phyloP scores from a whole-genome alignment of 2,888 invertebrate species.

The Pandemis cinnamomeana region DNA sequence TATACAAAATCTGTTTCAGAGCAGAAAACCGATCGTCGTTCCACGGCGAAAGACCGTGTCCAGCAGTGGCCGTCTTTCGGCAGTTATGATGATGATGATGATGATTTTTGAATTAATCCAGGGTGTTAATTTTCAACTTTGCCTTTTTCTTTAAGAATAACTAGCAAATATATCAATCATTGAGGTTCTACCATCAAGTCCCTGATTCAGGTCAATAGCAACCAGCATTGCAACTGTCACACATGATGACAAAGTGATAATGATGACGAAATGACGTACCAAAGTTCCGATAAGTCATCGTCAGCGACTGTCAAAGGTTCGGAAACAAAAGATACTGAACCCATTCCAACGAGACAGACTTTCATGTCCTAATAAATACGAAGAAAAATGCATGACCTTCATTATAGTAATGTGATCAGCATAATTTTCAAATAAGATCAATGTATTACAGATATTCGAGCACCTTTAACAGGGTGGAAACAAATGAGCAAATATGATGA shows the following conservation, averaged over 20 bases:
- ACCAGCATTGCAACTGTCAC: constrained; percentile 13
- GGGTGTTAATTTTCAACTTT: no score
- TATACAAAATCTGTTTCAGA: no score
- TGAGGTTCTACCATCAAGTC: not conserved
- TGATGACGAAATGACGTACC: constrained; percentile 4
- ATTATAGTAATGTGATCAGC: not conserved
- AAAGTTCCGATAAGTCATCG: constrained; percentile 30
- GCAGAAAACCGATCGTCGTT: no score
- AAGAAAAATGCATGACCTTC: not conserved
- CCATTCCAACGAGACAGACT: constrained; percentile 11
- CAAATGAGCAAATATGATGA: no score
- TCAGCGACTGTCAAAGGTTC: constrained; percentile 17
- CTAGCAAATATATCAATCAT: not conserved
- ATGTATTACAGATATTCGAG: no score
- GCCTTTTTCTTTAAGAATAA: no score
- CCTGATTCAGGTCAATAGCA: not conserved
- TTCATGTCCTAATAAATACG: not conserved
- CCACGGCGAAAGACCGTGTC: no score
- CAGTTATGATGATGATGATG: no score
- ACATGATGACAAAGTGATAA: constrained; percentile 16
- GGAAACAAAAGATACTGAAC: constrained; percentile 19
- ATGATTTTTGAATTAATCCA: no score
- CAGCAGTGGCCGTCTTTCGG: no score
- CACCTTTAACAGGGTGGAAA: no score
- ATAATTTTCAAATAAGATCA: no score